Percentiles rank a stretch among this genome's conserved stretches.
Evolutionary conservation across 2,113 vertebrate genomes (phyloP).

Genomic region (Penelope pileata): DNA sequence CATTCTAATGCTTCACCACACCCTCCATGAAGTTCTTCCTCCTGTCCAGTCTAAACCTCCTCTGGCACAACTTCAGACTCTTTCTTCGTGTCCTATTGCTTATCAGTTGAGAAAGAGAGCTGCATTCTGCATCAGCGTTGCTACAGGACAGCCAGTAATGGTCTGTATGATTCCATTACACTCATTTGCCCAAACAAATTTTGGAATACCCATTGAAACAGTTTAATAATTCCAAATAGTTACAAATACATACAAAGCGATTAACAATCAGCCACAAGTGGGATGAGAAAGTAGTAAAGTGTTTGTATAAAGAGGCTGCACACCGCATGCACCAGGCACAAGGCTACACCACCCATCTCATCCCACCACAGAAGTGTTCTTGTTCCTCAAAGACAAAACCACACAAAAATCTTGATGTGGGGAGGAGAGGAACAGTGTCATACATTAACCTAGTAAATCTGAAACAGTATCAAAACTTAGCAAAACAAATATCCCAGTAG

Average conservation of each 20-base stretch:
- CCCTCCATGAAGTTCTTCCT: not conserved
- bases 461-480: not conserved
- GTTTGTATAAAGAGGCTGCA: not conserved
- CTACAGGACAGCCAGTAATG: not conserved
- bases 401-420: not conserved
- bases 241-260: not conserved
- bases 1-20: not conserved
- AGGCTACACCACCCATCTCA: not conserved
- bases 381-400: not conserved
- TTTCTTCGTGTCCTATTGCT: not conserved
- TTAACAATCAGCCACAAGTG: not conserved
- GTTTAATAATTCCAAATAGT: not conserved
- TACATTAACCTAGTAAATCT: accelerated
- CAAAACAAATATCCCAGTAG: not conserved
- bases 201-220: not conserved
- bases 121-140: not conserved
- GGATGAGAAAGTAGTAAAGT: not conserved
- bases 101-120: not conserved
- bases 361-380: not conserved
- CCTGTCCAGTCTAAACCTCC: not conserved
- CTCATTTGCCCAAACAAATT: not conserved
- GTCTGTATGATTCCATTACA: not conserved
- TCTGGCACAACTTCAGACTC: too few relatives aligned
- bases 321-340: not conserved
- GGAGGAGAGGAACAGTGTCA: not conserved